A percentile compares a stretch with the other conserved stretches of the same genome.
phyloP scores from a whole-genome alignment of 2,113 vertebrate genomes.

The Morone chrysops region DNA sequence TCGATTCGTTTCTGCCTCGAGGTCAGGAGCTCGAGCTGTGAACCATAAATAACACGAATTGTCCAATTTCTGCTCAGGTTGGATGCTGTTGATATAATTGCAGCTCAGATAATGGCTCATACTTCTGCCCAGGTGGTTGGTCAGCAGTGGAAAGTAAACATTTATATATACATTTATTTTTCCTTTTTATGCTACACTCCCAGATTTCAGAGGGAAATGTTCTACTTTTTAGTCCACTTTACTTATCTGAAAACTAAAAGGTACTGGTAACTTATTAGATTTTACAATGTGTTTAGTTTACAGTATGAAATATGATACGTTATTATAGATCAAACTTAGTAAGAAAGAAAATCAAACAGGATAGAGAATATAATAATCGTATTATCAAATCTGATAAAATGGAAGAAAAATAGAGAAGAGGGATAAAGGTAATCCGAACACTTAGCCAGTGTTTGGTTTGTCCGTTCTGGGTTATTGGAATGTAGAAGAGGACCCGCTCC shows the following conservation, averaged over 20 bases:
- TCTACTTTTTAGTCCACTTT: not conserved
- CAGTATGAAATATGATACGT: not conserved
- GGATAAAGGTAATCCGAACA: too few relatives aligned
- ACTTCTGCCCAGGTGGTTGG: conserved; percentile 29
- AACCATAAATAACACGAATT: conserved; percentile 63
- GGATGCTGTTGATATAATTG: conserved; percentile 57
- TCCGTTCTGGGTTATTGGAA: too few relatives aligned
- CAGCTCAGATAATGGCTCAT: conserved; percentile 51
- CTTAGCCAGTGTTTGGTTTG: too few relatives aligned
- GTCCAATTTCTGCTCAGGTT: conserved; percentile 61
- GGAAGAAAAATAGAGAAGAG: not conserved
- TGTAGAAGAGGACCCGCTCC: too few relatives aligned
- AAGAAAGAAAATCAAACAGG: not conserved
- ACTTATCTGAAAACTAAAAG: not conserved
- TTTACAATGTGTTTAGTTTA: not conserved
- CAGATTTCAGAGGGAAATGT: not conserved
- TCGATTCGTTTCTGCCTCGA: conserved; percentile 41
- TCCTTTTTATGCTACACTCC: not conserved
- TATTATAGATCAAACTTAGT: not conserved
- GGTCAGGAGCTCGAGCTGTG: conserved; percentile 23
- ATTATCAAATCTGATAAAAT: not conserved
- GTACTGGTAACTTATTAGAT: not conserved
- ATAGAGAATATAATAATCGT: not conserved
- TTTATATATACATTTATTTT: conserved; percentile 23
- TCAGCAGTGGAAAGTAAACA: conserved; percentile 26